Conservation (phyloP, 2,888 invertebrate species). For the Rhaphigaster nebulosa region DNA sequence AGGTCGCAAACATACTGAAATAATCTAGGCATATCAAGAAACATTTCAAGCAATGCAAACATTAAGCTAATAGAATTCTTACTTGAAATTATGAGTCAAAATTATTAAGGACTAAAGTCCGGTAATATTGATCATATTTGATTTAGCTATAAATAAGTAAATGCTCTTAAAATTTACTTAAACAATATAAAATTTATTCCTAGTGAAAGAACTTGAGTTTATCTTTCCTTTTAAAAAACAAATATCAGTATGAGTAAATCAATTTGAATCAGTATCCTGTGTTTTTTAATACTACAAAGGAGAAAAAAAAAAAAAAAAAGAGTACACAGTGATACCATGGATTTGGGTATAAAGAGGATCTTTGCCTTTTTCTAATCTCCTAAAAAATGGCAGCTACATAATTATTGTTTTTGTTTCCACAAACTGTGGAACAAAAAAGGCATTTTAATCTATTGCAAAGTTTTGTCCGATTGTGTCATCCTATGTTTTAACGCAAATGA, state of each 20-base stretch:
- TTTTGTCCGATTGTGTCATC: too few relatives aligned
- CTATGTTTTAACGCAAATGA: too few relatives aligned
- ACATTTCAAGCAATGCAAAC: constrained; percentile 1
- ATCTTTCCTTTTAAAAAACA: not conserved
- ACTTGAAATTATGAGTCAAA: constrained; percentile 31
- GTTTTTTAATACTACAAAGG: too few relatives aligned
- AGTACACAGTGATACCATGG: not conserved
- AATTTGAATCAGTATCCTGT: too few relatives aligned
- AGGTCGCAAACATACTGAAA: not conserved
- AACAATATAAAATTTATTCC: not conserved
- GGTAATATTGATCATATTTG: not conserved
- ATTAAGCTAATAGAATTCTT: not conserved
- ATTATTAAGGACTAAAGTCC: not conserved
- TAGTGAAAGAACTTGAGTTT: not conserved
- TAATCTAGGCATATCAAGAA: constrained; percentile 1
- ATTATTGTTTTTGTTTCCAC: too few relatives aligned
- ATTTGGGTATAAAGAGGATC: not conserved
- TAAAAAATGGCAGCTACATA: too few relatives aligned
- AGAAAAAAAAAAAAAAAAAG: too few relatives aligned
- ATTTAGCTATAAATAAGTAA: not conserved
- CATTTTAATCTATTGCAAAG: too few relatives aligned
- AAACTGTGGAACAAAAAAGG: too few relatives aligned
- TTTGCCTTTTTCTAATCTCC: too few relatives aligned
- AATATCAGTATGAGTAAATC: too few relatives aligned
- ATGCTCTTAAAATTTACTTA: not conserved